A percentile compares a stretch with the other conserved stretches of the same genome.
Conservation (phyloP, 2,888 invertebrate genomes). For the Ditula angustiorana region DNA sequence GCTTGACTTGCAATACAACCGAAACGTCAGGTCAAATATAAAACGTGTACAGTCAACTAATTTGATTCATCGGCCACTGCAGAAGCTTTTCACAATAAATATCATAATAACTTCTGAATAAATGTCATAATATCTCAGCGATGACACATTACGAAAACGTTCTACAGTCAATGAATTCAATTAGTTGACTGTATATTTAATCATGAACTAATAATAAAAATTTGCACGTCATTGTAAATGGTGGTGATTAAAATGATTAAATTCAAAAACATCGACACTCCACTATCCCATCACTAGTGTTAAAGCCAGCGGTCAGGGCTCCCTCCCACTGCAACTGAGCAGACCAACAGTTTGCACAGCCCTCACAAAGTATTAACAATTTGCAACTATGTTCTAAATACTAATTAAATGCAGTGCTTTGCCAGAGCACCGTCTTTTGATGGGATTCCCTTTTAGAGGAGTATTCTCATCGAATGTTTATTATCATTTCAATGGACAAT, state of each 20-base stretch:
- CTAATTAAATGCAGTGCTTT: slow-evolving; percentile 27
- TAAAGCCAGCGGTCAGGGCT: background rate
- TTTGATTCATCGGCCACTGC: too few species aligned
- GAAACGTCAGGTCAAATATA: too few species aligned
- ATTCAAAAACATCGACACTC: slow-evolving; percentile 21
- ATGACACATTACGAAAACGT: too few species aligned
- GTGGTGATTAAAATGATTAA: too few species aligned
- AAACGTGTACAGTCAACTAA: too few species aligned
- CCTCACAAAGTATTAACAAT: slow-evolving; percentile 28
- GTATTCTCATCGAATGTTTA: background rate
- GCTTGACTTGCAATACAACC: too few species aligned
- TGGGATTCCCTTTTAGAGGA: background rate
- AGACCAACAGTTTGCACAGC: slow-evolving; percentile 15
- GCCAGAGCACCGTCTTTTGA: background rate
- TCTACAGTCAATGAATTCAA: too few species aligned
- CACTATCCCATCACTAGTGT: background rate
- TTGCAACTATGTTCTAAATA: slow-evolving; percentile 37
- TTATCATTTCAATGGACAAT: background rate
- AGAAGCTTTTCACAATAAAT: too few species aligned
- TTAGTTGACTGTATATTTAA: too few species aligned
- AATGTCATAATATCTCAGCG: too few species aligned
- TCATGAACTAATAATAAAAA: background rate
- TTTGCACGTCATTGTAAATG: too few species aligned
- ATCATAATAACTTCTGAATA: too few species aligned
- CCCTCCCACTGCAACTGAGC: background rate